A percentile compares a stretch with the other conserved stretches of the same genome.
Evolutionary conservation across 2,797 vertebrate species (phyloP).

Genomic region (Platyrinchus mystaceus): DNA sequence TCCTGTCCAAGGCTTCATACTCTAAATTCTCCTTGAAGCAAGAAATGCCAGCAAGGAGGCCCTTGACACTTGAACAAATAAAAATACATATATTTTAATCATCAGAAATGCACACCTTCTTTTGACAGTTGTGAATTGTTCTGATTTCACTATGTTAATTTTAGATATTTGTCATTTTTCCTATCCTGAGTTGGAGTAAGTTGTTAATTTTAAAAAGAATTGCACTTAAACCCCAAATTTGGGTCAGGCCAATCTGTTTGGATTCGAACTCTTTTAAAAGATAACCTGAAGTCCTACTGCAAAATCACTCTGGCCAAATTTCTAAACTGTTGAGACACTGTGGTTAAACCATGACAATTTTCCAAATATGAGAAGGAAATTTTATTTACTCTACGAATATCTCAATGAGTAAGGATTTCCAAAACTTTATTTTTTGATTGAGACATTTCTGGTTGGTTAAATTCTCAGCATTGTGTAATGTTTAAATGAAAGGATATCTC

Average conservation of each 20-base stretch:
- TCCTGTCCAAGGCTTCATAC: not conserved
- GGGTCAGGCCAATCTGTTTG: not conserved
- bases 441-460: not conserved
- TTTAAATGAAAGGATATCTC: not conserved
- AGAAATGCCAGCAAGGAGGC: not conserved
- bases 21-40: not conserved
- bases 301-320: not conserved
- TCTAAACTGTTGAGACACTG: not conserved
- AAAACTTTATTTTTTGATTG: not conserved
- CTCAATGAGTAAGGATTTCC: not conserved
- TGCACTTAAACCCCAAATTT: not conserved
- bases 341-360: not conserved
- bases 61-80: not conserved
- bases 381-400: not conserved
- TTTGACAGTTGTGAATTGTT: not conserved
- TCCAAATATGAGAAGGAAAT: not conserved
- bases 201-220: not conserved
- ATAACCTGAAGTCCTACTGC: not conserved
- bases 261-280: not conserved
- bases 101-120: not conserved
- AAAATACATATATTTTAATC: not conserved
- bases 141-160: not conserved
- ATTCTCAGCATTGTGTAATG: not conserved
- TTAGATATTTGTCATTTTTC: not conserved
- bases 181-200: not conserved